Evolutionary conservation across 1,140 invertebrate species (phyloP).

Genomic region (Diorhabda sublineata): DNA sequence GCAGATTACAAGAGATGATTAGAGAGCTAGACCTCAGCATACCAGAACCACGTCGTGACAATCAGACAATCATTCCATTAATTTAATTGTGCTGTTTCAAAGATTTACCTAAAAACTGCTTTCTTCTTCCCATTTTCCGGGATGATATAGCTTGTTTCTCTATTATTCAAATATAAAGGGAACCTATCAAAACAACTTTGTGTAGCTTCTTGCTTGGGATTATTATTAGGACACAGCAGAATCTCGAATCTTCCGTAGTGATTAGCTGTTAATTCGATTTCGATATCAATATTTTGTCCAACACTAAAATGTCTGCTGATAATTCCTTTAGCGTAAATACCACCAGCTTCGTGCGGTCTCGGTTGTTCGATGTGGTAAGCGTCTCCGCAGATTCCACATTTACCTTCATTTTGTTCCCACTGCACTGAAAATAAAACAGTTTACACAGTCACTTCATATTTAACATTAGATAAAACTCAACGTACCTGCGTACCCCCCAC

Average conservation of each 20-base stretch:
- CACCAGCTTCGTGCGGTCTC: slow-evolving; percentile 82
- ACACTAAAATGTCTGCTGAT: slow-evolving; percentile 74
- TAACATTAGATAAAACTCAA: slow-evolving; percentile 7
- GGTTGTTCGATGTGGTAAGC: slow-evolving; percentile 67
- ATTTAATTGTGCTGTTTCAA: neutral
- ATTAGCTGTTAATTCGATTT: slow-evolving; percentile 85
- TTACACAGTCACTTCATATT: neutral
- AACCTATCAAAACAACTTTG: slow-evolving; percentile 79
- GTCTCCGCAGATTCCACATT: slow-evolving; percentile 87
- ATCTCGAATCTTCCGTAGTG: slow-evolving; percentile 84
- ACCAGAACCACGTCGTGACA: no score
- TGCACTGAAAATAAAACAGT: slow-evolving; percentile 58
- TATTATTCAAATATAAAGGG: slow-evolving; percentile 67
- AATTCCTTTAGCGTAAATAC: slow-evolving; percentile 79
- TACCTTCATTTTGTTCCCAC: slow-evolving; percentile 79
- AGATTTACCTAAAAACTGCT: slow-evolving; percentile 55
- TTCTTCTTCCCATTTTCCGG: slow-evolving; percentile 71
- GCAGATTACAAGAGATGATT: no score
- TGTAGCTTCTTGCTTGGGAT: slow-evolving; percentile 67
- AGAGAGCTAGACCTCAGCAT: no score
- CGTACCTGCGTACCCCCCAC: slow-evolving; percentile 79
- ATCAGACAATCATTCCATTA: no score
- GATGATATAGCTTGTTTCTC: slow-evolving; percentile 57
- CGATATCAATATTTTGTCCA: slow-evolving; percentile 80
- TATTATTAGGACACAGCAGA: slow-evolving; percentile 80